Base-by-base conservation (phyloP, 64 coral and sea anemone genomes). In the Hydrozoanthus tunicans region DNA sequence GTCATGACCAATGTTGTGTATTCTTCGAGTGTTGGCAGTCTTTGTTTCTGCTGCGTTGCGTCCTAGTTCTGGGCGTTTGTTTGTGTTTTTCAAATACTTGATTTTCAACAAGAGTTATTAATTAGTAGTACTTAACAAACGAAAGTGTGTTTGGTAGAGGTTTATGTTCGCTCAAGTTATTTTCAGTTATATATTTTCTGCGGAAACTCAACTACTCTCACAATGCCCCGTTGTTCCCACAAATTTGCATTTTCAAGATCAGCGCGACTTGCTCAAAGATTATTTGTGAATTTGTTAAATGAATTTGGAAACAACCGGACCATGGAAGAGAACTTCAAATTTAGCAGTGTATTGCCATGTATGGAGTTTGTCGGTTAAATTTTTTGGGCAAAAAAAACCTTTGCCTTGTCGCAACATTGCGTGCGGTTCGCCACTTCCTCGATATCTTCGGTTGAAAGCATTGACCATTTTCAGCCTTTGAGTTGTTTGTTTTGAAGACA, bases 191-290 rank as follows among this genome's bases (percentile, higher is more conserved):
- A 13, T 24, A 43, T 64, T 64, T 14, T 69, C 4, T 24, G 68
- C 3, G 25, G 0, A 73, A 13, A 74, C 12, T 2, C 4, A 57
- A 17, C 11, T 59, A 14, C 15, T 83, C 56, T 56, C 63, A 73
- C 53, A 73, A 80, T 55, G 59, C 5, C 17, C 9, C 58, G 53
- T 58, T 75, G 84, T 54, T 83, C 8, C 74, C 12, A 15, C 13
- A 59, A 86, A 60, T 88, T 88, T 73, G 56, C 55, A 88, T 88
- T 88, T 59, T 81, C 25, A 43, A 10, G 7, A 81, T 74, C 71
- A 74, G 51, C 12, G 51, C 12, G 71, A 32, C 7, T 74, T 51
- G 23, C 25, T 74, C 11, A 8, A 74, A 51, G 8, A 11, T 51
- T 74, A 32, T 52, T 43, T 43, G 32, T 43, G 32, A 43, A 43